Percentiles rank a stretch among this genome's conserved stretches.
Evolutionary conservation across 2,797 vertebrate genomes (phyloP).

Genomic region (Buphagus erythrorhynchus): DNA sequence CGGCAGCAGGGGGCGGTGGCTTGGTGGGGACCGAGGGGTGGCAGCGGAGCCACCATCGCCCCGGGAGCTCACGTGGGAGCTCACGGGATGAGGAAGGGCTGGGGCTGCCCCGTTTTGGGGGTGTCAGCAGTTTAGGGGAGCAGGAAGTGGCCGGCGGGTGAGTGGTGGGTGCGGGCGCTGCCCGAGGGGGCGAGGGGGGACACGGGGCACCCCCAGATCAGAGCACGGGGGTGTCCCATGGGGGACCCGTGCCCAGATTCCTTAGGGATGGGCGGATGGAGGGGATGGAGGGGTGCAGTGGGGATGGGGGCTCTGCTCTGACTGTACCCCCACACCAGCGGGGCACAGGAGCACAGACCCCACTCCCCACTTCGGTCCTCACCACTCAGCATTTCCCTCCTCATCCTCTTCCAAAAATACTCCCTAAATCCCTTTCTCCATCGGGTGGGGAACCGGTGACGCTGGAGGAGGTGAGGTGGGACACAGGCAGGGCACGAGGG

Average conservation of each 20-base stretch:
- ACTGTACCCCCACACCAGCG: accelerated
- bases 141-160: not conserved
- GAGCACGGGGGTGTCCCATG: accelerated
- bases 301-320: not conserved
- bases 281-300: not conserved
- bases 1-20: not conserved
- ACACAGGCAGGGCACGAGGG: not conserved
- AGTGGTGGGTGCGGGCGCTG: not conserved
- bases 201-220: accelerated
- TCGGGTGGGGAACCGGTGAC: not conserved
- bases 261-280: accelerated
- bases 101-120: not conserved
- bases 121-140: conserved; percentile 33
- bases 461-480: not conserved
- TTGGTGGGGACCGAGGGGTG: not conserved
- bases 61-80: not conserved
- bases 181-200: not conserved
- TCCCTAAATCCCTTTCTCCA: not conserved
- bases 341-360: not conserved
- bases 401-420: not conserved
- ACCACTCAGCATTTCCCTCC: not conserved
- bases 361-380: not conserved
- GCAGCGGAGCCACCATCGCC: not conserved
- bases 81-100: conserved; percentile 21
- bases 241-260: not conserved